These are phyloP conservation scores for Neria commutata DNA, from an alignment of 2,888 invertebrate species.

Conservation along the genomic window DNA sequence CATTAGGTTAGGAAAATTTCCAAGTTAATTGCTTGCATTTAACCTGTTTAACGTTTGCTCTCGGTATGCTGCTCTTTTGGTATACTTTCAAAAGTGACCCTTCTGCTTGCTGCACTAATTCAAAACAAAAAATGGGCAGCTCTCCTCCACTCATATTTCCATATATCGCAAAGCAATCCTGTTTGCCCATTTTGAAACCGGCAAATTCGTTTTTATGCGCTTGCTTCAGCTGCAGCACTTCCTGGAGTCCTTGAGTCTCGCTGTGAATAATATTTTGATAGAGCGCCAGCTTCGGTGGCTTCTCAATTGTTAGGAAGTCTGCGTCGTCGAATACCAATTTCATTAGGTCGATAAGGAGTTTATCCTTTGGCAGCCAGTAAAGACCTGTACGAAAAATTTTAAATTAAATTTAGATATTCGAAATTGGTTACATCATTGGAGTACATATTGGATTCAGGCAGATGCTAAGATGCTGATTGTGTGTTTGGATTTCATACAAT, in stretches of 20 bases:
- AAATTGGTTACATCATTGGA: too few species aligned
- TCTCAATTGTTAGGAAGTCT: slow-evolving; percentile 22
- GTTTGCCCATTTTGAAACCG: slow-evolving; percentile 22
- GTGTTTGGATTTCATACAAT: too few species aligned
- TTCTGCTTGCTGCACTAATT: slow-evolving; percentile 3
- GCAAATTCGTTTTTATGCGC: slow-evolving; percentile 23
- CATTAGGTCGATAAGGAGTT: slow-evolving; percentile 31
- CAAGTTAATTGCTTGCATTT: not conserved
- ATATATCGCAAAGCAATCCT: slow-evolving; percentile 30
- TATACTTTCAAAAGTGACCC: slow-evolving; percentile 15
- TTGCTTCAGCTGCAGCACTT: slow-evolving; percentile 25
- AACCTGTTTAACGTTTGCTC: slow-evolving; percentile 40
- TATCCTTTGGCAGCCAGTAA: slow-evolving; percentile 34
- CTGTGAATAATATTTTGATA: slow-evolving; percentile 27
- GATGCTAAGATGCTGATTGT: too few species aligned
- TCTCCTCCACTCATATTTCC: not conserved
- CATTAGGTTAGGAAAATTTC: not conserved
- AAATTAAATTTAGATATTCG: not conserved
- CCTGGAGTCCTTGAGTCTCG: slow-evolving; percentile 28
- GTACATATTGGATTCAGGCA: too few species aligned
- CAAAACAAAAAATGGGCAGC: slow-evolving; percentile 26
- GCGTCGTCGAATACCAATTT: slow-evolving; percentile 29
- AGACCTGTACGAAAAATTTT: slow-evolving; percentile 32
- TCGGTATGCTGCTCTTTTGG: slow-evolving; percentile 18
- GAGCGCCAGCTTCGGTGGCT: not conserved